Percentiles rank a stretch among this genome's conserved stretches.
Conservation (phyloP, 2,113 vertebrate genomes). For the Bostrychus sinensis region DNA sequence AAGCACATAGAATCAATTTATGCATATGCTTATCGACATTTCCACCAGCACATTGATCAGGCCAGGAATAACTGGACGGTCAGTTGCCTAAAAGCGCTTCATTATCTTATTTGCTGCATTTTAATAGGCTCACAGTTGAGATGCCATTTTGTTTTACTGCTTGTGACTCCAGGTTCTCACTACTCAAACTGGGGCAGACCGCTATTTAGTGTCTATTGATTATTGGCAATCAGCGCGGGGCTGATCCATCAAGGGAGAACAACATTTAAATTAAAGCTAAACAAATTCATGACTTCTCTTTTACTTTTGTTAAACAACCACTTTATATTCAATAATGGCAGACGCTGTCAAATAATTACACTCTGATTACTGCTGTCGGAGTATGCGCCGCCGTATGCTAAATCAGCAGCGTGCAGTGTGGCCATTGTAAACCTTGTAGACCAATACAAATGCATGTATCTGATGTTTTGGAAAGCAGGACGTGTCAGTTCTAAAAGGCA, state of each 20-base stretch:
- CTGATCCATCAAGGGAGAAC: slow-evolving; percentile 31
- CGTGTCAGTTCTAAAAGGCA: too few species aligned
- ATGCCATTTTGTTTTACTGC: slow-evolving; percentile 45
- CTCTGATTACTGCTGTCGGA: slow-evolving; percentile 13
- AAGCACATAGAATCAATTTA: slow-evolving; percentile 78
- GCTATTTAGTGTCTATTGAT: slow-evolving; percentile 50
- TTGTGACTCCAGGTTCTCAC: slow-evolving; percentile 3
- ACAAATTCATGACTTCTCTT: slow-evolving; percentile 41
- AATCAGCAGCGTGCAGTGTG: not conserved
- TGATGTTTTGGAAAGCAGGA: too few species aligned
- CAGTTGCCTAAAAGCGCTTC: slow-evolving; percentile 62
- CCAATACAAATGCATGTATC: not conserved
- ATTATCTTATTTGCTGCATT: slow-evolving; percentile 58
- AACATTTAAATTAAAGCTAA: slow-evolving; percentile 50
- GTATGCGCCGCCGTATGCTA: not conserved
- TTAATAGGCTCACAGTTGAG: slow-evolving; percentile 48
- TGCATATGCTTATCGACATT: slow-evolving; percentile 82
- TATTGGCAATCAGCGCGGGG: slow-evolving; percentile 41
- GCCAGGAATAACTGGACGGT: slow-evolving; percentile 62
- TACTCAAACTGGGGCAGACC: slow-evolving; percentile 13
- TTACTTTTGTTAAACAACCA: slow-evolving; percentile 47
- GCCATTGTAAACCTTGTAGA: not conserved
- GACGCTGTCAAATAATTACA: slow-evolving; percentile 11
- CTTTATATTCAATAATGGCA: slow-evolving; percentile 58
- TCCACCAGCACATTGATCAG: slow-evolving; percentile 71